A percentile compares a stretch with the other conserved stretches of the same genome.
Evolutionary conservation across 2,113 vertebrate species (phyloP).

Genomic region (Gyps fulvus): DNA sequence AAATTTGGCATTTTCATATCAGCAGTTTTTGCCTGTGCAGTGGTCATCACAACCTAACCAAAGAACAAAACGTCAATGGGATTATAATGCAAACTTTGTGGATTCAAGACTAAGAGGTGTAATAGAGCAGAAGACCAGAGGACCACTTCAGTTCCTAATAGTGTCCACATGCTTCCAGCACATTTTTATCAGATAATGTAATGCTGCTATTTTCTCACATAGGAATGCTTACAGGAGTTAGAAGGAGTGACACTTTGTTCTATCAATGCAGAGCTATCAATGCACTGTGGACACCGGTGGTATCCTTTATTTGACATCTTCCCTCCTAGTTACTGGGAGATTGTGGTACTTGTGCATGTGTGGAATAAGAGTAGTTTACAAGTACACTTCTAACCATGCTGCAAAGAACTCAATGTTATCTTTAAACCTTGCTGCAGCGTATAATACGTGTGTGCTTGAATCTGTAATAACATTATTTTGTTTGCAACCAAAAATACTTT

Average conservation of each 20-base stretch:
- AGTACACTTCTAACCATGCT: background rate
- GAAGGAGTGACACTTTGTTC: background rate
- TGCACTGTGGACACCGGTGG: background rate
- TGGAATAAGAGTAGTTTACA: background rate
- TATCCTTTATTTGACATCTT: background rate
- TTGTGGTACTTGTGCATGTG: background rate
- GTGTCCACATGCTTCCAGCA: background rate
- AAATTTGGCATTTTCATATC: background rate
- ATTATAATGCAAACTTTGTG: background rate
- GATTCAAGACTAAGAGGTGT: background rate
- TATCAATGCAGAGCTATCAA: background rate
- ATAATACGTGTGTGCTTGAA: background rate
- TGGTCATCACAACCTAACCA: background rate
- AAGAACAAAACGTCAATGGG: background rate
- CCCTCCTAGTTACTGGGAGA: background rate
- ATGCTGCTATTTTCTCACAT: background rate
- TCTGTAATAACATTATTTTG: background rate
- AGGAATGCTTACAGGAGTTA: background rate
- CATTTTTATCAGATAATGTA: background rate
- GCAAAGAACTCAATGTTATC: background rate
- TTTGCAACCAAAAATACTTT: conserved; percentile 1
- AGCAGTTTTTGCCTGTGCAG: background rate
- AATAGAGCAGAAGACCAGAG: background rate
- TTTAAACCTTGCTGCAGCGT: background rate
- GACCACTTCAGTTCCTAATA: background rate